Conservation (phyloP, 2,113 vertebrate genomes). For the Himantopus leucocephalus region DNA sequence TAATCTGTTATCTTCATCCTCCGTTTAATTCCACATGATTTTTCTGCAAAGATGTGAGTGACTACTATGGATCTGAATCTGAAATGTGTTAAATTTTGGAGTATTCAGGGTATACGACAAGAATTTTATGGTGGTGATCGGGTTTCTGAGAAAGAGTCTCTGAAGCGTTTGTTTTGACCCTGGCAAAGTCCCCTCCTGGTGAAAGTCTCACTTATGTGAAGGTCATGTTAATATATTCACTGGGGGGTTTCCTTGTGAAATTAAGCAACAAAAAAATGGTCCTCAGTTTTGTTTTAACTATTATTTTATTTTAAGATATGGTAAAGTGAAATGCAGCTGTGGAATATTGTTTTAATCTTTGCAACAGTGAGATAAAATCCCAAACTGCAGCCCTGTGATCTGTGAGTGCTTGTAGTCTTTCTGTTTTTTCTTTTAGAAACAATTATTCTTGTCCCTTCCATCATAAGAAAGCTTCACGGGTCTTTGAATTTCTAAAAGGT, state of each 20-base stretch:
- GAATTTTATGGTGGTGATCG: not conserved
- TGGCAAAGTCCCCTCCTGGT: not conserved
- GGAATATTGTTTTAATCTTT: not conserved
- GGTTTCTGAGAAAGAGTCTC: not conserved
- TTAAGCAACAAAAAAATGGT: not conserved
- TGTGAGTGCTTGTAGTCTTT: not conserved
- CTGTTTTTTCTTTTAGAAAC: not conserved
- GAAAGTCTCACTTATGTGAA: not conserved
- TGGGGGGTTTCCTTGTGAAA: not conserved
- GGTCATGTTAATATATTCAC: not conserved
- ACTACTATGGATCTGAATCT: not conserved
- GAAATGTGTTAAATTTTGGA: not conserved
- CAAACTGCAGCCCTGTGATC: not conserved
- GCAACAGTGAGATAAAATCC: not conserved
- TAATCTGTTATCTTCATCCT: not conserved
- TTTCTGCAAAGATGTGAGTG: not conserved
- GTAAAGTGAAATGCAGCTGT: not conserved
- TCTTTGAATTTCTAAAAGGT: conserved; percentile 18
- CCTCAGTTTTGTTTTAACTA: not conserved
- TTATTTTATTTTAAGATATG: not conserved
- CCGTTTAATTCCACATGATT: not conserved
- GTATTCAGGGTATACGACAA: not conserved
- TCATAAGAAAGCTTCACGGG: not conserved
- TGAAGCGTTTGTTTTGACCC: not conserved
- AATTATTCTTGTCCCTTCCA: not conserved